Evolutionary conservation across 2,888 invertebrate species (phyloP).

Genomic region (Tuberolachnus salignus): DNA sequence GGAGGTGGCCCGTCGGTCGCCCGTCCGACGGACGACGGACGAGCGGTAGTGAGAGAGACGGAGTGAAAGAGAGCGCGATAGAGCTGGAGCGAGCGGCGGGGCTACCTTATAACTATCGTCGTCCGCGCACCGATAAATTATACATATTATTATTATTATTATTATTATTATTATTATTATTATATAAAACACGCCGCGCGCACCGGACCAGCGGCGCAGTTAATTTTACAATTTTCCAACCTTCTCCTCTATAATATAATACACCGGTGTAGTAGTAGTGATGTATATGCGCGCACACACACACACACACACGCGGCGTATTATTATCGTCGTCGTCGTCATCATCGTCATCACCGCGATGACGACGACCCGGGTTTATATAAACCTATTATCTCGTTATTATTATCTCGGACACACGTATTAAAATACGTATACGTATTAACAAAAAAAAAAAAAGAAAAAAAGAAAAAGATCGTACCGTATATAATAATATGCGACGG

Average conservation of each 20-base stretch:
- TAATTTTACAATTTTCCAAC: conserved; percentile 41
- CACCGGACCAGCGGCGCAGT: conserved; percentile 31
- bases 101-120: conserved; percentile 14
- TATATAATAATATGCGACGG: neutral
- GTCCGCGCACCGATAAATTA: conserved; percentile 42
- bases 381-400: conserved; percentile 45
- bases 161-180: neutral
- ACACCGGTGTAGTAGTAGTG: too few relatives aligned
- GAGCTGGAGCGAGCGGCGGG: too few relatives aligned
- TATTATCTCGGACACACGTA: conserved; percentile 49
- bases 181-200: conserved; percentile 27
- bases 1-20: conserved; percentile 25
- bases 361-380: conserved; percentile 10
- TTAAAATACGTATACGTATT: conserved; percentile 25
- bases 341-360: conserved; percentile 3
- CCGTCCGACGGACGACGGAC: conserved; percentile 31
- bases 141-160: conserved; percentile 36
- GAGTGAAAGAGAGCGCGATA: too few relatives aligned
- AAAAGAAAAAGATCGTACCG: conserved; percentile 7
- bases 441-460: too few relatives aligned
- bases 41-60: too few relatives aligned
- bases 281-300: too few relatives aligned
- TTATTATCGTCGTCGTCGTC: conserved; percentile 10
- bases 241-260: too few relatives aligned
- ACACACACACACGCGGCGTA: neutral